A percentile compares a stretch with the other conserved stretches of the same genome.
phyloP scores from a whole-genome alignment of 2,888 invertebrate genomes.

The Nemotelus pantherinus region DNA sequence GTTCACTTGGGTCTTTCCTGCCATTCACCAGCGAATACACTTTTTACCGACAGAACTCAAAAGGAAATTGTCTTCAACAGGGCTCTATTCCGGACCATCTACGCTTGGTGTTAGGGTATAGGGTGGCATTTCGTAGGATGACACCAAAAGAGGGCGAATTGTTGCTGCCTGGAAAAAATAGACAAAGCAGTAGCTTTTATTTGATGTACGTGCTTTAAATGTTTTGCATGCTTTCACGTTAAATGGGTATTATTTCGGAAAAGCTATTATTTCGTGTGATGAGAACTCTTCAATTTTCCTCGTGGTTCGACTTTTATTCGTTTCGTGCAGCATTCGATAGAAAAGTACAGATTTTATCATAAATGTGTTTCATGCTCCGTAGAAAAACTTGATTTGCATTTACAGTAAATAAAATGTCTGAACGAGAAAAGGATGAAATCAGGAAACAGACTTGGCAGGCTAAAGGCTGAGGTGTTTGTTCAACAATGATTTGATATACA shows the following conservation, averaged over 20 bases:
- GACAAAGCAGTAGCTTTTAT: constrained; percentile 21
- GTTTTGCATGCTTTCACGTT: constrained; percentile 19
- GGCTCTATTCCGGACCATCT: neutral
- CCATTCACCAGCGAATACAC: neutral
- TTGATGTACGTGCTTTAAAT: constrained; percentile 20
- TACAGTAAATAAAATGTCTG: too few species aligned
- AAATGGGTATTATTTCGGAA: constrained; percentile 14
- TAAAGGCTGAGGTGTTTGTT: too few species aligned
- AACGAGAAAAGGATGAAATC: too few species aligned
- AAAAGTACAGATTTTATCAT: neutral
- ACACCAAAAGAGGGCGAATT: too few species aligned
- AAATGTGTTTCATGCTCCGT: too few species aligned
- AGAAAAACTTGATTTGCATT: too few species aligned
- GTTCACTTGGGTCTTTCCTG: constrained; percentile 5
- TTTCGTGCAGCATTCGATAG: too few species aligned
- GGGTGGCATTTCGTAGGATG: too few species aligned
- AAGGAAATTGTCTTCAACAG: constrained; percentile 32
- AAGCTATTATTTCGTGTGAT: neutral
- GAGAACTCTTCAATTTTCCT: too few species aligned
- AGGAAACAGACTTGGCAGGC: too few species aligned
- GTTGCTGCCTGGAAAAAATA: neutral
- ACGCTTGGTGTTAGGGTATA: neutral
- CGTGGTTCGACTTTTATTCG: too few species aligned
- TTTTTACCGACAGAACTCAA: neutral
- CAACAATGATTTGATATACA: too few species aligned